These are phyloP conservation scores for Drosophila prolongata DNA, from an alignment of 2,888 invertebrate genomes.

Conservation along the genomic window DNA sequence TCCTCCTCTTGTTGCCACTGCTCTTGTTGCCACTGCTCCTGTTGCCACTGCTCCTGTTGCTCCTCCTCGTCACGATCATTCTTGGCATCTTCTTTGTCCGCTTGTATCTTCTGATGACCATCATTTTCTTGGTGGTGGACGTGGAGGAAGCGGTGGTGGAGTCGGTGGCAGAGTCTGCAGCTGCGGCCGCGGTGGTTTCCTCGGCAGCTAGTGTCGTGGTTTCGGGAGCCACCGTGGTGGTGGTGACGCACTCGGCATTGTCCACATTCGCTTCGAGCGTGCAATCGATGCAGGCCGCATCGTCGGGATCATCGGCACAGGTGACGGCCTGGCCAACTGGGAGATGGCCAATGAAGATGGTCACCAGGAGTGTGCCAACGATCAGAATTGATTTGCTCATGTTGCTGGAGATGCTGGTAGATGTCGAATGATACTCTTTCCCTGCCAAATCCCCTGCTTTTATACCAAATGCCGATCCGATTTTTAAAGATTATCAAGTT, in stretches of 20 bases:
- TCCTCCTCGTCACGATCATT: no score
- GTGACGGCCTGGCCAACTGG: conserved; percentile 9
- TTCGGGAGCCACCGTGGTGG: conserved; percentile 5
- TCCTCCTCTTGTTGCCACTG: not conserved
- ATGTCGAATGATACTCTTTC: conserved; percentile 1
- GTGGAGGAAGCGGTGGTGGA: conserved; percentile 4
- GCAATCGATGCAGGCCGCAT: conserved; percentile 5
- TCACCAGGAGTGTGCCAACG: not conserved
- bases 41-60: not conserved
- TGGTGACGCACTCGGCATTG: conserved; percentile 13
- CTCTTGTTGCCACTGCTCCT: not conserved
- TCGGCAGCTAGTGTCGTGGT: conserved; percentile 4
- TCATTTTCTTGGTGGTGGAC: not conserved
- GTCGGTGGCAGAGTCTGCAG: not conserved
- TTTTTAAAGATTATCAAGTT: conserved; percentile 7
- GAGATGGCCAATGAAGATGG: conserved; percentile 7
- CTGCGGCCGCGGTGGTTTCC: conserved; percentile 3
- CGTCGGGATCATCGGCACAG: conserved; percentile 1
- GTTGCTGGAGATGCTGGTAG: not conserved
- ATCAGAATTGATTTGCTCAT: conserved; percentile 6
- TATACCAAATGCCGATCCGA: conserved; percentile 2
- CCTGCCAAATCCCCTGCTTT: not conserved
- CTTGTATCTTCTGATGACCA: not conserved
- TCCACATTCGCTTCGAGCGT: not conserved
- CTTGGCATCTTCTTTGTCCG: not conserved